phyloP scores from a whole-genome alignment of 2,113 vertebrate genomes.

The Nettapus auritus region DNA sequence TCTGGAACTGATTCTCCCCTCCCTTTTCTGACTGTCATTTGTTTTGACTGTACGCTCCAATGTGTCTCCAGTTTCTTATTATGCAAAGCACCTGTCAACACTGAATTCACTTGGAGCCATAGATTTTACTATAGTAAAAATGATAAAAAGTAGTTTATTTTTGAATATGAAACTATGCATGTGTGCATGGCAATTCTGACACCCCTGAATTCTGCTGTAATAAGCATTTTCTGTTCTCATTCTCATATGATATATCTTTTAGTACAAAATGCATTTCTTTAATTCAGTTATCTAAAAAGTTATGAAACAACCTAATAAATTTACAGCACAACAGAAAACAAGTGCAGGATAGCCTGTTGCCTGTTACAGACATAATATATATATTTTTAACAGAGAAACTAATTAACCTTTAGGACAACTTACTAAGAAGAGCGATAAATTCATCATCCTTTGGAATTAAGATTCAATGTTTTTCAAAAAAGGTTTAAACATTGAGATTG shows the following conservation, averaged over 20 bases:
- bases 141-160: neutral
- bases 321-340: neutral
- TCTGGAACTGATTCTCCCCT: neutral
- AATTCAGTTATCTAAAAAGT: neutral
- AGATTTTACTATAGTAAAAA: neutral
- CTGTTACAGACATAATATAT: neutral
- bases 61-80: neutral
- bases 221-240: neutral
- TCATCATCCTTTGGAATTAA: neutral
- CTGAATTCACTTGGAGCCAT: neutral
- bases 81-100: neutral
- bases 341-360: neutral
- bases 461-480: neutral
- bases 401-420: slow-evolving; percentile 18
- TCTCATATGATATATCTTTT: neutral
- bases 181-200: neutral
- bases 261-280: neutral
- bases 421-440: neutral
- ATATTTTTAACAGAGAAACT: neutral
- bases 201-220: neutral
- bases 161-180: neutral
- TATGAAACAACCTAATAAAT: neutral
- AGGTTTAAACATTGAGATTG: neutral
- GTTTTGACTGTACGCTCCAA: neutral
- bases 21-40: neutral